A percentile compares a stretch with the other conserved stretches of the same genome.
Conservation (phyloP, 2,113 vertebrate species). For the Cheirogaleus medius region DNA sequence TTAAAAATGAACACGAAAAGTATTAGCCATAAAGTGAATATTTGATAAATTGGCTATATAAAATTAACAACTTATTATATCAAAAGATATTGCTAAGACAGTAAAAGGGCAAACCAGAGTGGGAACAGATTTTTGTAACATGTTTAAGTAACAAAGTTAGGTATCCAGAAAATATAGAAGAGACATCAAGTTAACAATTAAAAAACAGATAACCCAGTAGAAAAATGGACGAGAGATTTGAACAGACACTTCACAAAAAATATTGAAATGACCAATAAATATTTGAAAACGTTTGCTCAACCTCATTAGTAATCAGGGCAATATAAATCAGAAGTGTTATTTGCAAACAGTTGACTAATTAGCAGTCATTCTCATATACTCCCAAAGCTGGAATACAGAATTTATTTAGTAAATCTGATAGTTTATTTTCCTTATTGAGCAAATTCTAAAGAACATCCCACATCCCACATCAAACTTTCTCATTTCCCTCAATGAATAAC, state of each 20-base stretch:
- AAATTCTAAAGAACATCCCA: not conserved
- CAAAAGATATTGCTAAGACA: not conserved
- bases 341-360: not conserved
- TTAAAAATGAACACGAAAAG: not conserved
- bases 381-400: not conserved
- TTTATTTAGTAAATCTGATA: not conserved
- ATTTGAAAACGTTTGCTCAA: not conserved
- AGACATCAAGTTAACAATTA: not conserved
- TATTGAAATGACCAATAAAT: not conserved
- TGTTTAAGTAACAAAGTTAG: not conserved
- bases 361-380: not conserved
- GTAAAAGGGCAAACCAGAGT: not conserved
- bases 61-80: not conserved
- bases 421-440: not conserved
- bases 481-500: not conserved
- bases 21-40: not conserved
- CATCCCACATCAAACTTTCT: not conserved
- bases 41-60: not conserved
- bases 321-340: not conserved
- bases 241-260: not conserved
- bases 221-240: not conserved
- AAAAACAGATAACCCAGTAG: not conserved
- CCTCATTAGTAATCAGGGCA: not conserved
- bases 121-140: not conserved
- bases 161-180: not conserved